Evolutionary conservation across 2,888 invertebrate species (phyloP), one percentile per base, ranked within the genome.

Genomic region (Lasioglossum calceatum): DNA sequence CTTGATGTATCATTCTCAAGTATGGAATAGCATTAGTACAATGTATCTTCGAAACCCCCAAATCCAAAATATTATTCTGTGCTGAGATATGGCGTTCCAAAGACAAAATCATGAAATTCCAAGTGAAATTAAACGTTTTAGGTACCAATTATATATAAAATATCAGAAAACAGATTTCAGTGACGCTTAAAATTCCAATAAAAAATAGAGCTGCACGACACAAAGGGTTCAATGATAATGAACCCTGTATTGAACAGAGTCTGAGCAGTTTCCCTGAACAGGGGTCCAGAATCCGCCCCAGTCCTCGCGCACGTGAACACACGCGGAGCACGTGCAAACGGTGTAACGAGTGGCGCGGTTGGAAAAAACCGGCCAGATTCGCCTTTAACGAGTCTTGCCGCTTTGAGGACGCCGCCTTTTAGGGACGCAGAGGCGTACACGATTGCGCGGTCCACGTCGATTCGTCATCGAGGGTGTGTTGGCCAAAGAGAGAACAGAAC

Each of bases 341-440:
- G 80, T 83, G 86, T 88, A 89, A 88, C 86, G 84, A 88, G 82
- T 80, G 67, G 77, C 64, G 14, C 75, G 36, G 47, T 42, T 27
- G 32, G 36, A 58, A 36, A 70, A 77, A 83, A 84, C 75, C 80
- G 77, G 76, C 88, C 77, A 79, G 84, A 88, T 84, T 77, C 79
- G 79, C 82, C 75, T 90, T 84, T 91, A 91, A 90, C 90, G 91
- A 91, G 84, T 77, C 79, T 82, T 77, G n/a, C 44, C 77, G 88
- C 91, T 90, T 90, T 88, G 88, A 90, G 84, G 84, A 54, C 76
- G 82, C 91, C 90, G 90, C 85, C 85, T 86, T 88, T 90, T 91
- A 82, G 84, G 85, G 84, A 75, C 71, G 79, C 58, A 61, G 44
- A 32, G 47, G 67, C 76, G 58, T 27, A n/a, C 14, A n/a, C 27